Conservation (phyloP, 2,797 vertebrate genomes). For the Etheostoma perlongum region DNA sequence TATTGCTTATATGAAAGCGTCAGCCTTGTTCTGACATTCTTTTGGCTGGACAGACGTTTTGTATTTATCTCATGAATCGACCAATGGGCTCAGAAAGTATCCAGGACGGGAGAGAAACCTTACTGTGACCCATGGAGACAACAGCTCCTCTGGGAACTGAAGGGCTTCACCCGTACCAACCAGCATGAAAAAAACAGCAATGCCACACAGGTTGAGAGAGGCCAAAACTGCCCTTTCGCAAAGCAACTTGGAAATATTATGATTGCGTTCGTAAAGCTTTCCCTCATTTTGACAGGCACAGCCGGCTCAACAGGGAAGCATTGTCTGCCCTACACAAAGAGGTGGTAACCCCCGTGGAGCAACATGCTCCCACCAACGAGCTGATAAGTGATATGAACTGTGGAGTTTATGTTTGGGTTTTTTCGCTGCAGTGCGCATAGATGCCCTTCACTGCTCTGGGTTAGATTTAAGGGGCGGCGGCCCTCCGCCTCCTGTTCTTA, state of each 20-base stretch:
- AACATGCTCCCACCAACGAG: conserved; percentile 65
- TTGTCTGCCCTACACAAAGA: conserved; percentile 53
- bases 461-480: neutral
- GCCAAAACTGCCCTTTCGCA: conserved; percentile 33
- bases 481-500: neutral
- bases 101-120: conserved; percentile 43
- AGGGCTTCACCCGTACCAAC: conserved; percentile 56
- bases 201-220: conserved; percentile 79
- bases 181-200: conserved; percentile 45
- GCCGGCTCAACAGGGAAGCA: conserved; percentile 59
- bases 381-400: conserved; percentile 77
- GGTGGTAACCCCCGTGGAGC: conserved; percentile 43
- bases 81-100: conserved; percentile 19
- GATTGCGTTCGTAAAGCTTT: conserved; percentile 71
- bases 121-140: conserved; percentile 66
- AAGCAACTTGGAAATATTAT: conserved; percentile 70
- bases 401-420: conserved; percentile 65
- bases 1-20: conserved; percentile 65
- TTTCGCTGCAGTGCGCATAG: conserved; percentile 33
- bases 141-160: conserved; percentile 53
- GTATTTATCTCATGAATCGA: conserved; percentile 57
- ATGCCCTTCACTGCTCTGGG: conserved; percentile 32
- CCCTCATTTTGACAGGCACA: conserved; percentile 66
- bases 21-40: conserved; percentile 40
- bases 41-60: conserved; percentile 45